phyloP scores from a whole-genome alignment of 2,888 invertebrate species.

The Spicauda simplicius region DNA sequence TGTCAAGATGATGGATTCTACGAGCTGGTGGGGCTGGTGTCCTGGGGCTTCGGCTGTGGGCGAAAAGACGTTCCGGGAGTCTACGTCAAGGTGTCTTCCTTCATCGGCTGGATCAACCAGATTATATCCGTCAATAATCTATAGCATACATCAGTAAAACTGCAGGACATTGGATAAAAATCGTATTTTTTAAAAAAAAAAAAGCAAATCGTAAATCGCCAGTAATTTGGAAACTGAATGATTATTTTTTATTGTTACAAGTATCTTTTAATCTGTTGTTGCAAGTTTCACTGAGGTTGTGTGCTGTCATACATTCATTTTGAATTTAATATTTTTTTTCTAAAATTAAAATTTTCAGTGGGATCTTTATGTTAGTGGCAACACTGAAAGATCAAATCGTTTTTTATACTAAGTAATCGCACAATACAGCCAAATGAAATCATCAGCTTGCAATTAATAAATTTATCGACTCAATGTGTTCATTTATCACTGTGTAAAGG shows the following conservation, averaged over 20 bases:
- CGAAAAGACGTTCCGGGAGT: conserved; percentile 97
- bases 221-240: no score
- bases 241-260: no score
- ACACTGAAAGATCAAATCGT: not conserved
- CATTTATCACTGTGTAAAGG: not conserved
- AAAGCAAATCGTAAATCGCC: no score
- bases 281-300: no score
- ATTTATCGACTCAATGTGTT: conserved; percentile 9
- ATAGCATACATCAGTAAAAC: conserved; percentile 68
- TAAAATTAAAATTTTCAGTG: not conserved
- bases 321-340: not conserved
- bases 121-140: conserved; percentile 97
- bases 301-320: not conserved
- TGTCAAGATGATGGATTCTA: conserved; percentile 97
- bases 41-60: conserved; percentile 98
- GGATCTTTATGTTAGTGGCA: not conserved
- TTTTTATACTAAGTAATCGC: no score
- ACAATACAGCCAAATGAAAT: no score
- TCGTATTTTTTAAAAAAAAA: no score
- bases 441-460: not conserved
- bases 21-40: conserved; percentile 96
- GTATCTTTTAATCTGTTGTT: no score
- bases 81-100: conserved; percentile 97
- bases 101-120: conserved; percentile 98
- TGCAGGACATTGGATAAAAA: not conserved